A percentile compares a stretch with the other conserved stretches of the same genome.
Conservation (phyloP, 1,140 invertebrate genomes). For the Episyrphus balteatus region DNA sequence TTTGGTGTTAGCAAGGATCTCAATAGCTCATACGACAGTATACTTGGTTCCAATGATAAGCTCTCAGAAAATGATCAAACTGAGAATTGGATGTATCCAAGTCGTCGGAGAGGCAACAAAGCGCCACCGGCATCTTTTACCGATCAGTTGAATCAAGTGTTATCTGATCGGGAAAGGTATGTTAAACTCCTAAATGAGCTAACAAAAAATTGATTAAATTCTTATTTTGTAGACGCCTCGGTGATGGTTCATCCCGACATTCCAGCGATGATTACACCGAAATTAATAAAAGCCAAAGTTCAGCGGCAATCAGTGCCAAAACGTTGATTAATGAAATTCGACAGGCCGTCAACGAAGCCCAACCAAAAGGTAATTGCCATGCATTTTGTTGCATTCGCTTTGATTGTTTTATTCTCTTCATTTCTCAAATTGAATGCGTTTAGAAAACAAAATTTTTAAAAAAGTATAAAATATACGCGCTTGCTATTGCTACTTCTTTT, state of each 20-base stretch:
- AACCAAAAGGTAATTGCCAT: slow-evolving; percentile 55
- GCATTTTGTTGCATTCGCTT: no score
- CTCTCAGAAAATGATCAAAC: slow-evolving; percentile 31
- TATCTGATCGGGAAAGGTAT: slow-evolving; percentile 61
- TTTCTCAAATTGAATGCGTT: no score
- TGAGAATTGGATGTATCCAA: slow-evolving; percentile 37
- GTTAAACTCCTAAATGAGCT: slow-evolving; percentile 15
- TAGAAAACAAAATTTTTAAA: no score
- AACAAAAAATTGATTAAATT: not conserved
- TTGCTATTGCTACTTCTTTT: not conserved
- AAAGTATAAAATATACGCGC: not conserved
- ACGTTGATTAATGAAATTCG: slow-evolving; percentile 71
- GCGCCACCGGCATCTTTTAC: slow-evolving; percentile 60
- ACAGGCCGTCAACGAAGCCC: slow-evolving; percentile 71
- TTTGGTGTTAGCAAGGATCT: slow-evolving; percentile 32
- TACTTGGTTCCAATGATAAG: slow-evolving; percentile 36
- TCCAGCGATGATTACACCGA: slow-evolving; percentile 51
- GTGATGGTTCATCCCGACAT: slow-evolving; percentile 46
- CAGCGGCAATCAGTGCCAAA: slow-evolving; percentile 47
- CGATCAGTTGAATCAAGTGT: slow-evolving; percentile 71
- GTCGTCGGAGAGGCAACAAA: slow-evolving; percentile 29
- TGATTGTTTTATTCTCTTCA: no score
- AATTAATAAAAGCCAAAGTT: slow-evolving; percentile 43
- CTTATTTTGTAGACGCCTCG: slow-evolving; percentile 25
- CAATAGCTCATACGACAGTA: slow-evolving; percentile 36